phyloP scores from a whole-genome alignment of 2,113 vertebrate genomes.

The Axis porcinus region DNA sequence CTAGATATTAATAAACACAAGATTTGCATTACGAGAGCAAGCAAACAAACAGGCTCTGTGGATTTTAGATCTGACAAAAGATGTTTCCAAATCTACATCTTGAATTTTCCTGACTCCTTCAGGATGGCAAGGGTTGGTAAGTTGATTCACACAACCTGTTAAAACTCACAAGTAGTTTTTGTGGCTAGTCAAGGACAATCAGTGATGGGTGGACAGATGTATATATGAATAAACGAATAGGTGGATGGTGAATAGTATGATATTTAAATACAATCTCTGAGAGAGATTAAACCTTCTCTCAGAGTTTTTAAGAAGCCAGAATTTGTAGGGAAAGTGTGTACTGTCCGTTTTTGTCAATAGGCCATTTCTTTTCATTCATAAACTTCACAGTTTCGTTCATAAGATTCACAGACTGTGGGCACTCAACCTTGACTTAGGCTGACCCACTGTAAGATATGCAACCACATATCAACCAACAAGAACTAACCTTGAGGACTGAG shows the following conservation, averaged over 20 bases:
- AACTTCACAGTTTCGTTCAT: background rate
- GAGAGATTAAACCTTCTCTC: background rate
- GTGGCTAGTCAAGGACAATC: background rate
- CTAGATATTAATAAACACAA: slow-evolving; percentile 18
- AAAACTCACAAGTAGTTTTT: background rate
- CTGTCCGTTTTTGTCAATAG: background rate
- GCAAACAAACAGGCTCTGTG: slow-evolving; percentile 25
- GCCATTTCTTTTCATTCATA: background rate
- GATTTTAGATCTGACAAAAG: slow-evolving; percentile 41
- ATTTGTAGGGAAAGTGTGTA: background rate
- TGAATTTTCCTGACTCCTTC: slow-evolving; percentile 13
- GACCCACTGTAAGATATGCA: background rate
- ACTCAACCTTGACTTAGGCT: background rate
- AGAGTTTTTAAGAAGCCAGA: background rate
- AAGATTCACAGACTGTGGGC: background rate
- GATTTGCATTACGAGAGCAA: slow-evolving; percentile 38
- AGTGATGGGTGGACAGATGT: background rate
- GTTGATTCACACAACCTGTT: background rate
- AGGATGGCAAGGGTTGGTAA: background rate
- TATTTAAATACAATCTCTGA: background rate
- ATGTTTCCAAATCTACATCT: background rate
- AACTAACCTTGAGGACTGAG: background rate
- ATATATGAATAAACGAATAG: background rate
- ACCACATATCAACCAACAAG: background rate
- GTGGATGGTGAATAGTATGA: background rate